Evolutionary conservation across 2,797 vertebrate species (phyloP), one percentile per base, ranked within the genome.

Genomic region (Poeciliopsis gracilis): DNA sequence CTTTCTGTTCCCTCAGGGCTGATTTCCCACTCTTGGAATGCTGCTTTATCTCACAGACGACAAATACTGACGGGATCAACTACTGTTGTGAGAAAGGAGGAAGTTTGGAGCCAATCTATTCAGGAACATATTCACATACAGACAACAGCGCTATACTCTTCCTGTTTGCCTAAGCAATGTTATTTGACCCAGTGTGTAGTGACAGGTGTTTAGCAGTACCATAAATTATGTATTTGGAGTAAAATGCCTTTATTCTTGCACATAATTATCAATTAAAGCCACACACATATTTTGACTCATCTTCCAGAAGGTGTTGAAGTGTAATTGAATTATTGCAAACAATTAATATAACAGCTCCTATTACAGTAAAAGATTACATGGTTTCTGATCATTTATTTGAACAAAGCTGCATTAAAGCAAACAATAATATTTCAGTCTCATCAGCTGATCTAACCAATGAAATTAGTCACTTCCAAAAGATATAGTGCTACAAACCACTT

Each of bases 161-260:
- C 77, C 82, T 85, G 74, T 73, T 71, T 90, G 89, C 79, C 84
- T 79, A 67, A 80, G 77, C 80, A 55, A 83, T 77, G 87, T 90
- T 86, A 92, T 90, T 83, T 80, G 85, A 92, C 57, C 63, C 84
- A 77, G 33, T 73, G 73, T 72, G 84, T 57, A 81, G 75, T 82
- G 70, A 82, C 49, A 45, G 45, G 84, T 69, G 69, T 77, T 86
- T 72, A 81, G 81, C 78, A 82, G 73, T 30, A 59, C 71, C 80
- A 83, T 81, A 63, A 84, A 84, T 80, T 80, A 6, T 49, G 82
- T 25, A 41, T 71, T n/a, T 59, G 43, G 20, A 30, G 4, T 75
- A 36, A 38, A 25, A 67, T 75, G 73, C 11, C 46, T 51, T 28
- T 25, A 67, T 36, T 23, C 25, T 51, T 41, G 11, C 11, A 74